These are phyloP conservation scores for Temnothorax ravouxi DNA, from an alignment of 2,888 invertebrate species.

Conservation along the genomic window DNA sequence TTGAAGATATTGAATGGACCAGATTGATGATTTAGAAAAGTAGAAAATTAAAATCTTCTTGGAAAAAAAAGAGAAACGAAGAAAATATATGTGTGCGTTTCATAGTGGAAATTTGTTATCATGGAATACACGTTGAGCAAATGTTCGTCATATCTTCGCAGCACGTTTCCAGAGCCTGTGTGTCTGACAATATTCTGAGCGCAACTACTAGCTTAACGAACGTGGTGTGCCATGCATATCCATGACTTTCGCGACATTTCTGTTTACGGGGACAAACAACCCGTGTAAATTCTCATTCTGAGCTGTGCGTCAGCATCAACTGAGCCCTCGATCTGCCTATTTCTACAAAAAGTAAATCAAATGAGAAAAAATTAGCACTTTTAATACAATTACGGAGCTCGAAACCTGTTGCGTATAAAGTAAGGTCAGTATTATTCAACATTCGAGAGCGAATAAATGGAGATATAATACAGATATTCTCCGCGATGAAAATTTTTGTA, in stretches of 20 bases:
- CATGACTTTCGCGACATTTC: constrained; percentile 47
- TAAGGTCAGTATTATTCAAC: constrained; percentile 31
- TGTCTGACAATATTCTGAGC: constrained; percentile 41
- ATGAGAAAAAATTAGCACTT: constrained; percentile 34
- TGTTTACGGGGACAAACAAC: constrained; percentile 35
- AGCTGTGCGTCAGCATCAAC: neutral
- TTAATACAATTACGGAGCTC: constrained; percentile 1
- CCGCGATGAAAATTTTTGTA: neutral
- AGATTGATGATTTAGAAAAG: neutral
- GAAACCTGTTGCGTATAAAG: constrained; percentile 57
- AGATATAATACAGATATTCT: constrained; percentile 6
- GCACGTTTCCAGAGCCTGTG: neutral
- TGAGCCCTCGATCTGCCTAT: neutral
- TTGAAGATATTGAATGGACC: neutral
- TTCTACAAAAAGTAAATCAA: constrained; percentile 10
- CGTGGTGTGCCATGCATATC: constrained; percentile 44
- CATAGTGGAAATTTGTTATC: neutral
- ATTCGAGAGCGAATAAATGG: constrained; percentile 5
- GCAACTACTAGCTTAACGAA: constrained; percentile 49
- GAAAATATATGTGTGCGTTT: neutral
- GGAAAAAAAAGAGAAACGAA: neutral
- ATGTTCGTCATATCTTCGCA: neutral
- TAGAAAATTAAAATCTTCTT: neutral
- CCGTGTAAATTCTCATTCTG: constrained; percentile 30
- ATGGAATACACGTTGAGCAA: neutral